Percentiles rank a stretch among this genome's conserved stretches.
Conservation (phyloP, 2,113 vertebrate genomes). For the Ramphastos sulfuratus region DNA sequence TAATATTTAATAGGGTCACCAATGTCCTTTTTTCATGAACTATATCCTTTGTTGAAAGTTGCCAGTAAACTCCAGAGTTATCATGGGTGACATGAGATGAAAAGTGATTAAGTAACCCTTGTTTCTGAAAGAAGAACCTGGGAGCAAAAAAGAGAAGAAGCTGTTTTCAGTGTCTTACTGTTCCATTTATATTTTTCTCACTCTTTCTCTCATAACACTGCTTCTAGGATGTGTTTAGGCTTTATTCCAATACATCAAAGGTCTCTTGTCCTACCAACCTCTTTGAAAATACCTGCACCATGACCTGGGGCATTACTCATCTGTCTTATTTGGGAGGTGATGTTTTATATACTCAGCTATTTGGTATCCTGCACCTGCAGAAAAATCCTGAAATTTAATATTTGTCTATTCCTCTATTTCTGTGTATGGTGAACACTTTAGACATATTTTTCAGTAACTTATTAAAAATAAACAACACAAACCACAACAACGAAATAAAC, state of each 20-base stretch:
- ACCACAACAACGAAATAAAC: background rate
- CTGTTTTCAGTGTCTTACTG: background rate
- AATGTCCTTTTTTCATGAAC: background rate
- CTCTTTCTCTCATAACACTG: background rate
- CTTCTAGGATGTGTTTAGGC: background rate
- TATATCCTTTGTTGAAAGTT: background rate
- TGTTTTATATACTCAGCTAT: slow-evolving; percentile 9
- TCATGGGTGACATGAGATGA: background rate
- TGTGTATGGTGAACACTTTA: background rate
- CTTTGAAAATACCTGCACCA: background rate
- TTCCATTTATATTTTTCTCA: slow-evolving; percentile 21
- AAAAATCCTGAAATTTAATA: background rate
- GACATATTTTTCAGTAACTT: background rate
- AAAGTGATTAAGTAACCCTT: background rate
- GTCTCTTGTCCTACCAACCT: background rate
- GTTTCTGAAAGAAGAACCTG: background rate
- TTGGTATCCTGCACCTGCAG: background rate
- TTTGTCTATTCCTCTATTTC: background rate
- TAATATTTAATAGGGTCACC: background rate
- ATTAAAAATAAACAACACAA: background rate
- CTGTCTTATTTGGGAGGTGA: background rate
- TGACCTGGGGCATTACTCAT: slow-evolving; percentile 22
- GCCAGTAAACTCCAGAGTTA: background rate
- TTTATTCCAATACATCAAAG: background rate
- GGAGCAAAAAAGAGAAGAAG: background rate